Evolutionary conservation across 1,140 invertebrate species (phyloP), one percentile per base, ranked within the genome.

Genomic region (Nasonia longicornis): DNA sequence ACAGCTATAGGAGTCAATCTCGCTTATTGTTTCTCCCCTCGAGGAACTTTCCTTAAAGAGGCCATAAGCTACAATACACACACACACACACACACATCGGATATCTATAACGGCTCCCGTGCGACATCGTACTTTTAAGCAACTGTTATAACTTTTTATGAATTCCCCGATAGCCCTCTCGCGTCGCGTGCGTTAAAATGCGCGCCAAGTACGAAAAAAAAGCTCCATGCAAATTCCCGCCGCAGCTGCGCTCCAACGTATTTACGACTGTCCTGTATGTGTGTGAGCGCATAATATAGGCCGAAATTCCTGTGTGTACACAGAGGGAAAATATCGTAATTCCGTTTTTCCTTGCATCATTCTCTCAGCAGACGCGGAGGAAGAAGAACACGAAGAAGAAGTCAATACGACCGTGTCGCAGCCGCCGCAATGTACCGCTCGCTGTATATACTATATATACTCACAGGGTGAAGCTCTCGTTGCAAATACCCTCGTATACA

Each of bases 371-470:
- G 26, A 26, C 10, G 48, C 3, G 16, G 52, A 58, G 66, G 70
- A 16, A 58, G 52, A 58, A 72, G 70, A 72, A 45, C 35, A 63
- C n/a, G 22, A 16, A 42, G 35, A 3, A 64, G 52, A 11, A 42
- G 31, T n/a, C 16, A 7, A 58, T n/a, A 4, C 52, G 67, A 8
- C 48, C 22, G 22, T 16, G 77, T 78, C 16, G 12, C 4, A 3
- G 31, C 31, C 81, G 74, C 77, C 29, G 77, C 64, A 76, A 82
- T 73, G 66, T 72, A 82, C 81, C 70, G 67, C 31, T 35, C 31
- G 72, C 48, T 22, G 1, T 20, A n/a, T 42, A 35, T 12, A 7
- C n/a, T 7, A 12, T 16, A 42, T 2, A 35, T 10, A 71, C 26
- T 52, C 42, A 78, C 8, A 45, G 16, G 8, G 20, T 7, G 29